Conservation (phyloP, 2,113 vertebrate genomes). For the Cottus gobio region DNA sequence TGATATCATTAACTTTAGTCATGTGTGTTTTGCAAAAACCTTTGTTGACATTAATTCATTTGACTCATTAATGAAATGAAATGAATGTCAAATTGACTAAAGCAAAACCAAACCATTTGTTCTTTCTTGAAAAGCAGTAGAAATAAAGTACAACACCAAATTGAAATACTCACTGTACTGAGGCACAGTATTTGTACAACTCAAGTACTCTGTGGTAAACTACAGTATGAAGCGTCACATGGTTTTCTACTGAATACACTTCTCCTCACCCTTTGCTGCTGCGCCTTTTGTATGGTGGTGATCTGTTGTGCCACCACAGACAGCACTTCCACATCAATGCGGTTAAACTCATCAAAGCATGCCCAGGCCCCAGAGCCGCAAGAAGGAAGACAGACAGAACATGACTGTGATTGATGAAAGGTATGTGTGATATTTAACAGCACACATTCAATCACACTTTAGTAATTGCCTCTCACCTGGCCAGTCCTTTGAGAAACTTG, state of each 20-base stretch:
- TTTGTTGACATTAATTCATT: too few species aligned
- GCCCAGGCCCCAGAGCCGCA: conserved; percentile 92
- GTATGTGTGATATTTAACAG: neutral
- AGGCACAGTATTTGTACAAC: neutral
- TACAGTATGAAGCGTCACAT: neutral
- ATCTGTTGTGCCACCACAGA: conserved; percentile 97
- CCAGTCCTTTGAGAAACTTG: conserved; percentile 94
- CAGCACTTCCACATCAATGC: conserved; percentile 92
- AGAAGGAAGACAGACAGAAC: conserved; percentile 22
- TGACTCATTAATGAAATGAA: neutral
- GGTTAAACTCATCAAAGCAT: conserved; percentile 95
- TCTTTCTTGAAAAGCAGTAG: neutral
- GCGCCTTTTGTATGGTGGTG: conserved; percentile 94
- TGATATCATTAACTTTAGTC: too few species aligned
- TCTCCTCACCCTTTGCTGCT: conserved; percentile 89
- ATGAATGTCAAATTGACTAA: neutral
- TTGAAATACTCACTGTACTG: neutral
- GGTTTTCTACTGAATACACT: neutral
- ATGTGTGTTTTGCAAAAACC: too few species aligned
- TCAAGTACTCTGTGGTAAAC: neutral
- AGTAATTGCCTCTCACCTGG: conserved; percentile 82
- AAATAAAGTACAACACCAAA: neutral
- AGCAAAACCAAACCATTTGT: neutral
- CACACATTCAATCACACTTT: neutral
- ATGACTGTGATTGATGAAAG: neutral